phyloP scores from a whole-genome alignment of 2,797 vertebrate species.

The Neosalanx taihuensis region DNA sequence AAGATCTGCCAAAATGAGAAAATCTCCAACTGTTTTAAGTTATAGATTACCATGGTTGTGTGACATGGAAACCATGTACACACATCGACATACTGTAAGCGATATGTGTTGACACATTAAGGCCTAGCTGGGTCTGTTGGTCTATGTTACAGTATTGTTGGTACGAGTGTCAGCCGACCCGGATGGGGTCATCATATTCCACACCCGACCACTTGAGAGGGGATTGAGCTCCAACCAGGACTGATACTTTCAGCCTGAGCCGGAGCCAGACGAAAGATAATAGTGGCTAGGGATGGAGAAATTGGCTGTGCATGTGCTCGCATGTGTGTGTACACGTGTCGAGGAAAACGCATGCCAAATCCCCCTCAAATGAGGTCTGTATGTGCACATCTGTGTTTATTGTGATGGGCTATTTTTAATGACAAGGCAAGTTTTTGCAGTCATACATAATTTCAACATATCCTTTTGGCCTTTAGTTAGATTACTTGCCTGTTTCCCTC shows the following conservation, averaged over 20 bases:
- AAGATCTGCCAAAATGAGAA: neutral
- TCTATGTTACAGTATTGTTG: conserved; percentile 7
- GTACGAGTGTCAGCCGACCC: conserved; percentile 22
- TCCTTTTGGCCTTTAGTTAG: conserved; percentile 44
- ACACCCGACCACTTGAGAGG: conserved; percentile 44
- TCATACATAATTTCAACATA: conserved; percentile 44
- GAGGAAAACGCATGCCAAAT: conserved; percentile 9
- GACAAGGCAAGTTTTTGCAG: conserved; percentile 50
- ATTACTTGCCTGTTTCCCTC: conserved; percentile 49
- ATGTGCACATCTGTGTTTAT: conserved; percentile 62
- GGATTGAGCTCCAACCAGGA: conserved; percentile 35
- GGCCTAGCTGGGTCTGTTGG: neutral
- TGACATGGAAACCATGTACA: neutral
- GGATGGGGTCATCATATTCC: conserved; percentile 30
- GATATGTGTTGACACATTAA: neutral
- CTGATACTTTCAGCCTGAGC: conserved; percentile 33
- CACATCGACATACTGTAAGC: neutral
- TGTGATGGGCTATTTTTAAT: conserved; percentile 48
- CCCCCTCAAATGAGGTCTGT: conserved; percentile 14
- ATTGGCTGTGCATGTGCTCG: neutral
- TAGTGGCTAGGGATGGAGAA: conserved; percentile 39
- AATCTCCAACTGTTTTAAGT: neutral
- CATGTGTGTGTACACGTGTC: conserved; percentile 14
- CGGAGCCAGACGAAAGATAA: conserved; percentile 38
- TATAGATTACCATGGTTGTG: neutral